Evolutionary conservation across 2,888 invertebrate species (phyloP), one percentile per base, ranked within the genome.

Genomic region (Calephelis perditalis): DNA sequence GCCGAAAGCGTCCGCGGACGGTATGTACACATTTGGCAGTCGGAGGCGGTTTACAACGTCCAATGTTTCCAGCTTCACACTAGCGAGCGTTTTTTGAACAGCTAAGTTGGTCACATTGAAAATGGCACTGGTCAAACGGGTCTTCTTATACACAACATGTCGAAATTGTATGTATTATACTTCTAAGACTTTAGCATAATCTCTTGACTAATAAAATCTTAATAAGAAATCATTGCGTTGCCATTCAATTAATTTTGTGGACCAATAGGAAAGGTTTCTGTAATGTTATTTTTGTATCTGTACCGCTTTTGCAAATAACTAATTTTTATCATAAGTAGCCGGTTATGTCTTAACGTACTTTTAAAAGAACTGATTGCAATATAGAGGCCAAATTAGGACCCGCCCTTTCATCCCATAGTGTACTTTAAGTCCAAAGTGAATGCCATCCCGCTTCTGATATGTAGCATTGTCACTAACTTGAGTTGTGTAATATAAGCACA

Each of bases 291-390:
- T 66, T 66, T 65, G 54, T 62, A 63, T 63, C 58, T 58, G 59
- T 57, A 60, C 61, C 52, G 64, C 64, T 66, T 65, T 61, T 65
- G 58, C 57, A 61, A 57, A 58, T 59, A 52, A 59, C 45, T 57
- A 57, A 15, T 57, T 60, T 47, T 58, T 37, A 35, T 3, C 47
- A 35, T 58, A 47, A 58, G 45, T 63, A 65, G 64, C 62, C 62
- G 56, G 60, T 54, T 60, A 62, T 54, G 58, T 60, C 62, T 58
- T 57, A 66, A 63, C 59, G 61, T 69, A 67, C 68, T 66, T 67
- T 67, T 68, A 65, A 68, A 69, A 67, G 67, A 66, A 67, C 68
- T 67, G 67, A 66, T 64, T 65, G 65, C 61, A 61, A 61, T 62
- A 63, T 66, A 64, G 67, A 67, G 66, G 70, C 70, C 68, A 68